Evolutionary conservation across 1,140 invertebrate species (phyloP).

Genomic region (Lepidostoma basale): DNA sequence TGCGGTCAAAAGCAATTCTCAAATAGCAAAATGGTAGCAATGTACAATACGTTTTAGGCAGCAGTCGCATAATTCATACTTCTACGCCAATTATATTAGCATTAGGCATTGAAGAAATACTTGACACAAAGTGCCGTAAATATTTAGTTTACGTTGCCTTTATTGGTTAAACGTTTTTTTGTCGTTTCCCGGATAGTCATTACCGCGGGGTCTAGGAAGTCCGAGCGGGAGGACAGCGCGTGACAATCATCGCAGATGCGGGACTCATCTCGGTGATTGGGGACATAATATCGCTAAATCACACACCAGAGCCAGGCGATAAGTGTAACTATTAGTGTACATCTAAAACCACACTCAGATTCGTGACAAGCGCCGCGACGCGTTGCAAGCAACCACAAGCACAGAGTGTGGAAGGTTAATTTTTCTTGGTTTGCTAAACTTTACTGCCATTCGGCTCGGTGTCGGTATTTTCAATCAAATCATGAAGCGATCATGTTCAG

Average conservation of each 20-base stretch:
- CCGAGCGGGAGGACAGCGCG: not conserved
- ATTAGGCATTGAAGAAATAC: constrained; percentile 21
- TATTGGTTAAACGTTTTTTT: constrained; percentile 37
- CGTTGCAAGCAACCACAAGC: too few relatives aligned
- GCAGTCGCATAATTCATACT: constrained; percentile 7
- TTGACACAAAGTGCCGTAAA: constrained; percentile 24
- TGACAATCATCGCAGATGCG: not conserved
- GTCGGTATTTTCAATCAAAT: too few relatives aligned
- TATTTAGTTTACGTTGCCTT: constrained; percentile 17
- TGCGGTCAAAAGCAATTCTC: constrained; percentile 1
- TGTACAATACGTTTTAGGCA: not conserved
- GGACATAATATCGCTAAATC: too few relatives aligned
- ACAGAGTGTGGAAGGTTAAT: too few relatives aligned
- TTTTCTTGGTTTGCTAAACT: too few relatives aligned
- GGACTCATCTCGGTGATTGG: too few relatives aligned
- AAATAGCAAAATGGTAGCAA: not conserved
- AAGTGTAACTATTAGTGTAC: too few relatives aligned
- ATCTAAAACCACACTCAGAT: too few relatives aligned
- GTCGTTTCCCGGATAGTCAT: constrained; percentile 27
- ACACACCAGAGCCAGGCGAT: too few relatives aligned
- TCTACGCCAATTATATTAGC: constrained; percentile 24
- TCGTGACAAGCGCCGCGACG: too few relatives aligned
- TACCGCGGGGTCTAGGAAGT: not conserved
- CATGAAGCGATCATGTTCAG: too few relatives aligned
- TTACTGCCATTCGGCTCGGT: too few relatives aligned